A percentile compares a stretch with the other conserved stretches of the same genome.
Evolutionary conservation across 2,797 vertebrate species (phyloP).

Genomic region (Galagoides demidoff): DNA sequence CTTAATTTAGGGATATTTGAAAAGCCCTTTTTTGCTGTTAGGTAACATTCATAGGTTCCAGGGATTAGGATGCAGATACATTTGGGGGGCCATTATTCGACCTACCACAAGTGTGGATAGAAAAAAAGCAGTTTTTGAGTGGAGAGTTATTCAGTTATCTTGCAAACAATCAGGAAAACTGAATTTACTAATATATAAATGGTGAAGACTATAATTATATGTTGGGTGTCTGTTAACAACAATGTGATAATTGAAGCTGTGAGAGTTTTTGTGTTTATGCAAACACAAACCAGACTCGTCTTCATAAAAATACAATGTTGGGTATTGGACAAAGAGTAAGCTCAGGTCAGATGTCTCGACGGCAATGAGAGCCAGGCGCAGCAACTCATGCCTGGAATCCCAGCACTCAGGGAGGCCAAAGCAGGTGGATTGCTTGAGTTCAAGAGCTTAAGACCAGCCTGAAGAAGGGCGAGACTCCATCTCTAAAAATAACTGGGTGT

Average conservation of each 20-base stretch:
- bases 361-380: background rate
- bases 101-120: background rate
- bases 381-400: no score
- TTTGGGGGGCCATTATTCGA: background rate
- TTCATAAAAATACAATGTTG: background rate
- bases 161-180: background rate
- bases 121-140: background rate
- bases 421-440: no score
- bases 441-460: no score
- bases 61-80: background rate
- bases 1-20: background rate
- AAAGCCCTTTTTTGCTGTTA: background rate
- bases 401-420: no score
- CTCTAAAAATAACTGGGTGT: no score
- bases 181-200: background rate
- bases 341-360: background rate
- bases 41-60: background rate
- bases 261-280: background rate
- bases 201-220: background rate
- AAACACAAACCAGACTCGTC: background rate
- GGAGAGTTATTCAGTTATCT: background rate
- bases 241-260: background rate
- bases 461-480: no score
- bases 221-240: background rate
- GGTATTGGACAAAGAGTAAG: background rate